A percentile compares a stretch with the other conserved stretches of the same genome.
Conservation (phyloP, 64 coral and sea anemone genomes). For the Porites lutea region DNA sequence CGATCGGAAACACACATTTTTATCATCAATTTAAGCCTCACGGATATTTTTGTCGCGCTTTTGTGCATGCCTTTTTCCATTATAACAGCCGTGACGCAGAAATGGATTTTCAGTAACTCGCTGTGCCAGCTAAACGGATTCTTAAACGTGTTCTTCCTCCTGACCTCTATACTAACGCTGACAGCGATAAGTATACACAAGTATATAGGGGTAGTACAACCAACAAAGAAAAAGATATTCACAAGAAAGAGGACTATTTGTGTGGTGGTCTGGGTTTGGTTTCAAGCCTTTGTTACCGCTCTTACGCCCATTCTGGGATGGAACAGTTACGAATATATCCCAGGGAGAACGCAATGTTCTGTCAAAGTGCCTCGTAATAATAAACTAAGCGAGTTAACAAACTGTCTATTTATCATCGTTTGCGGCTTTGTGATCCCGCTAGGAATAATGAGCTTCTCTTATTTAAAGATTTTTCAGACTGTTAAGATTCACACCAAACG, state of each 20-base stretch:
- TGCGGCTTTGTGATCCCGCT: conserved; percentile 80
- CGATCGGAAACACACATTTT: conserved; percentile 70
- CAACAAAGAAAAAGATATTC: conserved; percentile 19
- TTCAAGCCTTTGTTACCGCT: conserved; percentile 58
- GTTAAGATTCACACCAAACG: conserved; percentile 64
- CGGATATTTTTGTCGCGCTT: conserved; percentile 72
- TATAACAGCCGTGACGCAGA: conserved; percentile 48
- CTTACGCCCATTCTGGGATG: conserved; percentile 69
- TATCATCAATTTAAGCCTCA: conserved; percentile 76
- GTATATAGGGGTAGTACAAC: conserved; percentile 66
- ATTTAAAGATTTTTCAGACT: conserved; percentile 69
- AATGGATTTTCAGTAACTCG: conserved; percentile 57
- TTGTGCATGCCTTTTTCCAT: conserved; percentile 81
- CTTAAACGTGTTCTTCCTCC: conserved; percentile 74
- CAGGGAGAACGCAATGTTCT: conserved; percentile 72
- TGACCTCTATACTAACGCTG: conserved; percentile 73
- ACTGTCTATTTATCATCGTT: conserved; percentile 76
- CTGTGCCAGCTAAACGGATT: conserved; percentile 77
- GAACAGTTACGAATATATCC: conserved; percentile 74
- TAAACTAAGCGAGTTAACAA: conserved; percentile 39
- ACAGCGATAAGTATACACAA: conserved; percentile 82
- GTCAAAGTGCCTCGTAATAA: conserved; percentile 56
- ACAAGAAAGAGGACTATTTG: conserved; percentile 51
- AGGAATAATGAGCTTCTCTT: conserved; percentile 75
- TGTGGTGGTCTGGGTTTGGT: conserved; percentile 66